These are phyloP conservation scores for Ptychochromis oligacanthus DNA, from an alignment of 2,113 vertebrate species.

Conservation along the genomic window DNA sequence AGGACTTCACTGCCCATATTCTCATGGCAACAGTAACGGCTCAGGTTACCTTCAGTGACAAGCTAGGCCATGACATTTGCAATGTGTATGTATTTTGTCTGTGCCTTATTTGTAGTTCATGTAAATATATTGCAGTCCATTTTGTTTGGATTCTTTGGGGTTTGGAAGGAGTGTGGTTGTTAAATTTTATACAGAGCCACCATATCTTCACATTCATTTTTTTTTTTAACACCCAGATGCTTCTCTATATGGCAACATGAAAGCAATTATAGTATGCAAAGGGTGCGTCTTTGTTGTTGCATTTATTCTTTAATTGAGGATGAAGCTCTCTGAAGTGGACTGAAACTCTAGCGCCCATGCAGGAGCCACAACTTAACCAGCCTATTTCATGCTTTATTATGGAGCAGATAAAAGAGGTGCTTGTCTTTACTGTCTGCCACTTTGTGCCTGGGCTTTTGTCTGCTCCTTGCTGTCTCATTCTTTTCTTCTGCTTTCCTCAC, in stretches of 20 bases:
- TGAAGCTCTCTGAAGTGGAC: constrained; percentile 46
- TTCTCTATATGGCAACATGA: constrained; percentile 25
- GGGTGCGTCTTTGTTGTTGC: constrained; percentile 31
- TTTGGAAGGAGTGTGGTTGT: background rate
- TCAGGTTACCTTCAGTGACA: constrained; percentile 18
- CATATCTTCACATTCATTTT: background rate
- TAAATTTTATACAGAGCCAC: background rate
- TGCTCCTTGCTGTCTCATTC: background rate
- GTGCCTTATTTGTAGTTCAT: constrained; percentile 22
- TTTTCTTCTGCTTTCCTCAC: constrained; percentile 6
- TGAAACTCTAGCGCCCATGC: constrained; percentile 1
- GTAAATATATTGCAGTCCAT: background rate
- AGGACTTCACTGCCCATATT: constrained; percentile 5
- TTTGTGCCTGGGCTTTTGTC: constrained; percentile 44
- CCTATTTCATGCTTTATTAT: constrained; percentile 68
- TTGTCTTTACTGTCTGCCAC: constrained; percentile 30
- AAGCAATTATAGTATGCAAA: constrained; percentile 16
- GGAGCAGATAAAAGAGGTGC: constrained; percentile 58
- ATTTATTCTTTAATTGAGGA: constrained; percentile 44
- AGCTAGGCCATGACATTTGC: constrained; percentile 2
- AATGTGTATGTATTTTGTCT: background rate
- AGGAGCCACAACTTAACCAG: constrained; percentile 45
- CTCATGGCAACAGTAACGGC: constrained; percentile 4
- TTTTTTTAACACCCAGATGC: constrained; percentile 22
- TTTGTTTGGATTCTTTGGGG: background rate